phyloP scores from a whole-genome alignment of 2,888 invertebrate genomes.

The Leucoma salicis region DNA sequence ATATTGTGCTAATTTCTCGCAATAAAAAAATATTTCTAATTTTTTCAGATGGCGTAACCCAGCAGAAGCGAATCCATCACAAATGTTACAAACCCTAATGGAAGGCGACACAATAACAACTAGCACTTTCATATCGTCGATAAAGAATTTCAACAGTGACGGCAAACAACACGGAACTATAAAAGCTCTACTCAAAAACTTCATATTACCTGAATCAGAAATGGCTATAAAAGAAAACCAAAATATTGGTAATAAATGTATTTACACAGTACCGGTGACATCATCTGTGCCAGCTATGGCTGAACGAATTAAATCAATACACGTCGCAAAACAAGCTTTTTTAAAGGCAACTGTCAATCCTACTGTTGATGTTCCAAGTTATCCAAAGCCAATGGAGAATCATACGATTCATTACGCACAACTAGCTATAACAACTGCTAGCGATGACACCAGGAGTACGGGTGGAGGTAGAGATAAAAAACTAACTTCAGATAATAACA shows the following conservation, averaged over 20 bases:
- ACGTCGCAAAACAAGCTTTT: conserved; percentile 68
- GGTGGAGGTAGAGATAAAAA: conserved; percentile 62
- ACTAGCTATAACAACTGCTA: conserved; percentile 65
- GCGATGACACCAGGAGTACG: conserved; percentile 72
- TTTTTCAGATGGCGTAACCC: conserved; percentile 77
- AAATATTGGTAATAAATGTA: conserved; percentile 56
- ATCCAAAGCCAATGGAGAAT: conserved; percentile 14
- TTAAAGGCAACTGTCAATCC: conserved; percentile 60
- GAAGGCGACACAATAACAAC: conserved; percentile 65
- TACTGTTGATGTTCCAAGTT: conserved; percentile 41
- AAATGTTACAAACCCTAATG: conserved; percentile 71
- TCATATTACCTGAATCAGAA: conserved; percentile 62
- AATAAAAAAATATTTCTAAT: conserved; percentile 27
- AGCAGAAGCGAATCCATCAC: conserved; percentile 56
- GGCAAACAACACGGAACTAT: conserved; percentile 65
- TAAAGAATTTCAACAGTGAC: conserved; percentile 59
- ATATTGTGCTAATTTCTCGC: background rate
- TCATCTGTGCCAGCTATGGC: conserved; percentile 48
- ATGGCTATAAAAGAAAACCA: conserved; percentile 75
- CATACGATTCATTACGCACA: conserved; percentile 62
- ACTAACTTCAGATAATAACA: conserved; percentile 18
- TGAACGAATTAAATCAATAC: conserved; percentile 58
- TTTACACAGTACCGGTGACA: conserved; percentile 65
- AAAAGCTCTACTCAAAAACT: conserved; percentile 66
- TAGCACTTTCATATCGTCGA: conserved; percentile 62